Evolutionary conservation across 2,113 vertebrate species (phyloP), one percentile per base, ranked within the genome.

Genomic region (Marcusenius ussheri): DNA sequence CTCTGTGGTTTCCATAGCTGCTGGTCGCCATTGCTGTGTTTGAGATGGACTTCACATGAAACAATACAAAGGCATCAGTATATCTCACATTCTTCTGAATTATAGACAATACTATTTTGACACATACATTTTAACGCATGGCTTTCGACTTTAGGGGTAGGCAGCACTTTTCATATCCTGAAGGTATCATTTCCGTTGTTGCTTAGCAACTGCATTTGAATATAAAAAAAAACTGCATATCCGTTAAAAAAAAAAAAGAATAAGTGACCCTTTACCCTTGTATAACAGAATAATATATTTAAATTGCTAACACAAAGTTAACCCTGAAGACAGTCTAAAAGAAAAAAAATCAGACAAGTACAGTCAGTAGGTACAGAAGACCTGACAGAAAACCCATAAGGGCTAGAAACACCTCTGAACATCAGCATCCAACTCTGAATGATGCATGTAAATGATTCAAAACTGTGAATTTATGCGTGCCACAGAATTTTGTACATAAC

Each of bases 231-330:
- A 87, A 39, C 51, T 62, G 87, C 39, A 88, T 51, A 24, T 66
- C 56, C n/a, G 53, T 62, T 45, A 88, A 88, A 88, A 58, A 66
- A 62, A 39, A 42, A 62, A 19, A 39, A 45, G 39, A 24, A 19
- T 88, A 51, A 62, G 49, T 87, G 49, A 87, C 49, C 87, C 53
- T 58, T 56, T 88, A 87, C 85, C 31, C 50, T 53, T 56, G 27
- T 39, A 35, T 39, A 42, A 15, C 49, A 21, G 49, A 35, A 15
- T 46, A 88, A 45, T 39, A 62, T 39, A 88, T 62, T 53, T 27
- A 31, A 51, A 51, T 53, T 70, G 66, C 51, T 90, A 89, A 89
- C 83, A 91, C 50, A 84, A 84, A 84, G 39, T 84, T 84, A 47
- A 84, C 83, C 83, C 83, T 24, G 42, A 84, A 84, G 80, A 77